Evolutionary conservation across 2,797 vertebrate genomes (phyloP), one percentile per base, ranked within the genome.

Genomic region (Microctenopoma stevenorrisi): DNA sequence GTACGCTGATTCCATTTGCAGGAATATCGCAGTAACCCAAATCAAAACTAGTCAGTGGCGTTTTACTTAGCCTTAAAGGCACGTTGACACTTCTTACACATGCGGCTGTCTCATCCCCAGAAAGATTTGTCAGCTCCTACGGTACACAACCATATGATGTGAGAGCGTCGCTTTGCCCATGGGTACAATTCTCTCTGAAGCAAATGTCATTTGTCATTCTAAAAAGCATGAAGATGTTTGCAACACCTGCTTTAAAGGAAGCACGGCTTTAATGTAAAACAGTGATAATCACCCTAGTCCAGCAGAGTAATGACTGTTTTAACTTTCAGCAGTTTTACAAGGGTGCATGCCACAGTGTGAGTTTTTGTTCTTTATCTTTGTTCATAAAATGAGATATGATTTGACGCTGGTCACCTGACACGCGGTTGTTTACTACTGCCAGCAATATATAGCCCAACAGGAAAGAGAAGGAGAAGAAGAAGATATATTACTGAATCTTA

Each of bases 241-340:
- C 54, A 74, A 78, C 85, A 77, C 59, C 83, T 76, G 64, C 63
- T 83, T 83, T 58, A 48, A 67, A 82, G 77, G 59, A 56, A 79
- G 64, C 30, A 22, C 30, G 38, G 47, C 51, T 69, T 75, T 68
- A 64, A 85, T 78, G 13, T 12, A 13, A 64, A 71, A 67, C 35
- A 61, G 30, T 33, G 51, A 60, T 78, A 86, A 86, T 57, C 66
- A 42, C 52, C 58, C 51, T 18, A 63, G 46, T 71, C 48, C 40
- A 49, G 4, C 11, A 63, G 25, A 38, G 59, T 72, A 69, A 76
- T 68, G 12, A 76, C 13, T 5, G 35, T 67, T 61, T 66, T 68
- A 42, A 42, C 52, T 22, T 38, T 57, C 14, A 26, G n/a, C 57
- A 65, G 54, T 67, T 76, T 76, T 38, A 75, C 53, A 52, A 62